Evolutionary conservation across 2,888 invertebrate species (phyloP).

Genomic region (Drosophila subsilvestris): DNA sequence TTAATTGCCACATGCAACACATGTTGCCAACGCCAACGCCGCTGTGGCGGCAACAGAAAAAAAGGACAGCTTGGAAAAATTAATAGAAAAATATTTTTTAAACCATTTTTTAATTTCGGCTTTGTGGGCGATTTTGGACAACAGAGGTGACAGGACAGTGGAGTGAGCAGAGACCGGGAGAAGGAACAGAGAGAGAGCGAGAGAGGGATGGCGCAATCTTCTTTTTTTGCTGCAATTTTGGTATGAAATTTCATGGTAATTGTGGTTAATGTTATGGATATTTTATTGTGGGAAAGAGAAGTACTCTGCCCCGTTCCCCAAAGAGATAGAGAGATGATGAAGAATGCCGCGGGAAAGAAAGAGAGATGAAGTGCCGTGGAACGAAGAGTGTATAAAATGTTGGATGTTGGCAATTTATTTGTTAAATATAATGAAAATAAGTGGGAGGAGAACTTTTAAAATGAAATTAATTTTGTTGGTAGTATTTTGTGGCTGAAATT

Average conservation of each 20-base stretch:
- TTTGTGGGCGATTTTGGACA: constrained; percentile 64
- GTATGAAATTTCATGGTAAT: constrained; percentile 70
- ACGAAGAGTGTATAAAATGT: constrained; percentile 16
- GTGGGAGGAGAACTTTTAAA: background rate
- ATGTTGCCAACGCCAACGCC: constrained; percentile 65
- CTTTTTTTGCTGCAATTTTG: constrained; percentile 36
- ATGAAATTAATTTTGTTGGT: background rate
- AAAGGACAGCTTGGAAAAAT: constrained; percentile 69
- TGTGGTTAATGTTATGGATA: constrained; percentile 78
- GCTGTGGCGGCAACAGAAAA: constrained; percentile 23
- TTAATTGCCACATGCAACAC: constrained; percentile 78
- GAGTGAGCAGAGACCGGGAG: constrained; percentile 1
- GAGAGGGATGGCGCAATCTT: constrained; percentile 6
- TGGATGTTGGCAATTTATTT: constrained; percentile 35
- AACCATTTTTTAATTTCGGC: constrained; percentile 72
- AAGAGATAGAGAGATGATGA: background rate
- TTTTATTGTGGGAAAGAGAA: constrained; percentile 70
- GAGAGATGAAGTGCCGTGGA: background rate
- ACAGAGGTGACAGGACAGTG: constrained; percentile 21
- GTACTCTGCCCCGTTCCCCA: background rate
- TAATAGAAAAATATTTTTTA: constrained; percentile 71
- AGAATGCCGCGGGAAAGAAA: background rate
- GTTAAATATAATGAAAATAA: constrained; percentile 4
- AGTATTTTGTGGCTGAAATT: background rate
- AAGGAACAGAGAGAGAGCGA: background rate